phyloP scores from a whole-genome alignment of 2,113 vertebrate genomes.

The Oreamnos americanus region DNA sequence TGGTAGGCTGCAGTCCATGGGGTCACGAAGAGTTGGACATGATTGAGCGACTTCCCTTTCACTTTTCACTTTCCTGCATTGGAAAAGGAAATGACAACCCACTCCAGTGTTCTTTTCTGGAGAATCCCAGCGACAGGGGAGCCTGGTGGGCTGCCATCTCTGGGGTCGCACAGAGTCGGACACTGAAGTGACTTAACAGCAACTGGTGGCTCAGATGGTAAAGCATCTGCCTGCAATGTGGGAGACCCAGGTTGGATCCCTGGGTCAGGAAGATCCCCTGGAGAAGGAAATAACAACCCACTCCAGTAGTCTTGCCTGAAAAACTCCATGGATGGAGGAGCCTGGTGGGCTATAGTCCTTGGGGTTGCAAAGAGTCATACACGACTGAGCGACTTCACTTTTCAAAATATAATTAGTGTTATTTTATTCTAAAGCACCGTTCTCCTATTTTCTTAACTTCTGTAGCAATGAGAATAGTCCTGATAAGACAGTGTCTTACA shows the following conservation, averaged over 20 bases:
- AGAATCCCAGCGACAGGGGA: too few species aligned
- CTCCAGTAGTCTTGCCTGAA: neutral
- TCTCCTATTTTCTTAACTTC: neutral
- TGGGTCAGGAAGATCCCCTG: neutral
- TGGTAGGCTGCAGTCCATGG: too few species aligned
- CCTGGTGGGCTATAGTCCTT: neutral
- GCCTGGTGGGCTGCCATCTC: too few species aligned
- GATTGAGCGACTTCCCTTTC: too few species aligned
- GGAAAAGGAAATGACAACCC: too few species aligned
- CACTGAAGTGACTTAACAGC: too few species aligned
- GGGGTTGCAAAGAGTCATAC: neutral
- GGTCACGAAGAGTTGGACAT: rapidly evolving
- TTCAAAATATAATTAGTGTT: neutral
- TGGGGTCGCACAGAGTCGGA: too few species aligned
- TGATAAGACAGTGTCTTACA: neutral
- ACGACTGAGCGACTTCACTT: neutral
- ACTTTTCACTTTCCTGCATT: too few species aligned
- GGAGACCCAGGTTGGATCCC: neutral
- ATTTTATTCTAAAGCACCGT: neutral
- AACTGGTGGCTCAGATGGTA: neutral
- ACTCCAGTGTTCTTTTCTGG: too few species aligned
- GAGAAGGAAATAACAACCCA: neutral
- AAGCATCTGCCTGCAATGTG: neutral
- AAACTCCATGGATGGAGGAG: neutral
- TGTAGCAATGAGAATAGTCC: neutral